Evolutionary conservation across 2,888 invertebrate genomes (phyloP).

Genomic region (Drosophila atripex): DNA sequence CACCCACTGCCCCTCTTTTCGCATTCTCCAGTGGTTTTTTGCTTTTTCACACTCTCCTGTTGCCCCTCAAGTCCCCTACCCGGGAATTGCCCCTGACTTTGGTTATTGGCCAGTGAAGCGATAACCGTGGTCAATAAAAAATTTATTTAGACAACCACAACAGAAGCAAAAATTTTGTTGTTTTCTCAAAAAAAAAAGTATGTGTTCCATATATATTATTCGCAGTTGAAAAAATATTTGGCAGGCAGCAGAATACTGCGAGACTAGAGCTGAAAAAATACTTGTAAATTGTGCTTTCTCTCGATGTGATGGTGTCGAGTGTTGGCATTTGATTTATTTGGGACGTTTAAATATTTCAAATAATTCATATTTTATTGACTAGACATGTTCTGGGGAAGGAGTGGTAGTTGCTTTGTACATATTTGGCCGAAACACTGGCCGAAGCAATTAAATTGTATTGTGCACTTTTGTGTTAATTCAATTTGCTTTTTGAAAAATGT

Average conservation of each 20-base stretch:
- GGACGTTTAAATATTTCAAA: conserved; percentile 67
- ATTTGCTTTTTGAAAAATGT: conserved; percentile 52
- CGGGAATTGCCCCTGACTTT: conserved; percentile 12
- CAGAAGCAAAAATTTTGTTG: conserved; percentile 55
- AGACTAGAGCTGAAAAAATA: conserved; percentile 26
- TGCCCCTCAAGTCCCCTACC: background rate
- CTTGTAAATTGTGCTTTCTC: conserved; percentile 37
- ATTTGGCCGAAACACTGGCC: background rate
- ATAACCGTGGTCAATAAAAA: conserved; percentile 79
- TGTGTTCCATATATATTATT: conserved; percentile 17
- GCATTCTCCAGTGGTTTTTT: conserved; percentile 65
- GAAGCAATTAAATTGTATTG: conserved; percentile 52
- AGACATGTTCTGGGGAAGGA: conserved; percentile 31
- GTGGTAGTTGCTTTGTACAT: background rate
- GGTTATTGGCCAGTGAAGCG: conserved; percentile 74
- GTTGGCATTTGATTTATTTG: conserved; percentile 71
- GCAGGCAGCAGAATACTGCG: conserved; percentile 19
- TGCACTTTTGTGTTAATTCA: conserved; percentile 48
- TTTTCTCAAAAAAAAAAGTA: conserved; percentile 62
- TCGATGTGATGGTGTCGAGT: conserved; percentile 48
- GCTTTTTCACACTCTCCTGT: conserved; percentile 48
- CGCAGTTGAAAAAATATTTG: conserved; percentile 41
- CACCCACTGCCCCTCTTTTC: background rate
- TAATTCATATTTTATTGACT: conserved; percentile 75
- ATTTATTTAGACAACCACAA: conserved; percentile 76